phyloP scores from a whole-genome alignment of 2,113 vertebrate genomes.

The Chinchilla lanigera region DNA sequence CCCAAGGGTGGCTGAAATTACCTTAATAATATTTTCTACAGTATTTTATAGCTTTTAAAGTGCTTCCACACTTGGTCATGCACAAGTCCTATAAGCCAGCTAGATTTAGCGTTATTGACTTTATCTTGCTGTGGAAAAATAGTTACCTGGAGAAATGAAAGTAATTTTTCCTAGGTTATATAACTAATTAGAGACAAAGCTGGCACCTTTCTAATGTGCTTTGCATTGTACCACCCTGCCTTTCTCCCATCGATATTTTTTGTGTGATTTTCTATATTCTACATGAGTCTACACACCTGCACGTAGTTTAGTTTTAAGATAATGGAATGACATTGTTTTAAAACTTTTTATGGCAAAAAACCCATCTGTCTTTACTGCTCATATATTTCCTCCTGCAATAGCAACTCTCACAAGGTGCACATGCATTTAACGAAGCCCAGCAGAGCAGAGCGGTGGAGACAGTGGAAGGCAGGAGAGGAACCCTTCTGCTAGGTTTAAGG shows the following conservation, averaged over 20 bases:
- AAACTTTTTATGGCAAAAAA: neutral
- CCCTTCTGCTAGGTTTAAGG: neutral
- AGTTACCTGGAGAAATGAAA: neutral
- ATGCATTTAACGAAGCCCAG: neutral
- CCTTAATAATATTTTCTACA: constrained; percentile 11
- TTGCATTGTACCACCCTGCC: neutral
- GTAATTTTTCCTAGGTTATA: neutral
- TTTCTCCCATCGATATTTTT: neutral
- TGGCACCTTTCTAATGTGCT: neutral
- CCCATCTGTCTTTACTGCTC: neutral
- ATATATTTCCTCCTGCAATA: neutral
- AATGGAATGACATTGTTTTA: neutral
- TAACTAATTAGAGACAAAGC: neutral
- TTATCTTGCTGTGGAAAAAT: neutral
- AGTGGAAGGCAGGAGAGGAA: neutral
- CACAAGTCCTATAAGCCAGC: neutral
- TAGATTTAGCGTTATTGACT: neutral
- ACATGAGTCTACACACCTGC: neutral
- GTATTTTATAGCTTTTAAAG: constrained; percentile 39
- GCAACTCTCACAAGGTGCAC: neutral
- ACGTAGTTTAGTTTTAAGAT: neutral
- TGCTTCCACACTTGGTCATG: neutral
- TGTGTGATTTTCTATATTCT: neutral
- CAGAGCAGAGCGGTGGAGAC: neutral
- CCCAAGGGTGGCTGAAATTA: constrained; percentile 51